Base-by-base conservation (phyloP, 35 echinoderm and acorn worm species). In the Eucidaris tribuloides region DNA sequence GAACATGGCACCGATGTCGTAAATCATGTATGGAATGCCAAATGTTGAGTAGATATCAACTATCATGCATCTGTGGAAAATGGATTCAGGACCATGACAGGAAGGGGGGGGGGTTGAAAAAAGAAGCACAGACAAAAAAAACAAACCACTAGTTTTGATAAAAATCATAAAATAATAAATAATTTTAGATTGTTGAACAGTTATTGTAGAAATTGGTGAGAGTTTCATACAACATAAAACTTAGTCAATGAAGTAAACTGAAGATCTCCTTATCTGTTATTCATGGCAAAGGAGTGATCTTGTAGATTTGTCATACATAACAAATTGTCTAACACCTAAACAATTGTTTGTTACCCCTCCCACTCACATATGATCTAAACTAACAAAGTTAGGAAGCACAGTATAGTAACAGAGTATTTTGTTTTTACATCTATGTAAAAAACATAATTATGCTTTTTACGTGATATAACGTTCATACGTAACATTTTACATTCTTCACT, bases 1-100 rank as follows among this genome's bases (percentile, higher is more conserved):
- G 52, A 66, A 88, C 86, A 88, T 88, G 30, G 86, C 86, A 71
- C 58, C 77, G 31, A 88, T 52, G 36, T 88, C 86, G 45, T 88
- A 88, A 27, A 88, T 40, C 86, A 88, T 88, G 77, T 88, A 88
- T 5, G 86, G 86, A 5, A 82, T 14, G 19, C 58, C 86, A 42
- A 81, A 88, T 23, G 36, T 46, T 19, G 54, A 27, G 24, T 87
- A 87, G 39, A 58, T 61, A 54, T 87, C 76, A 23, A 87, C 85
- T 46, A 87, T 23, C 76, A 37, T 44, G 76, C 57, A 80, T 43
- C 85, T 87, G 3, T 19, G 23, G 65, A 63, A 40, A 33, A 28
- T 4, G 37, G 38, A 34, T 4, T 9, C 48, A 52, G n/a, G 48
- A 52, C 9, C n/a, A n/a, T 52, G 48, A 52, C n/a, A 52, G 48